Evolutionary conservation across 2,888 invertebrate genomes (phyloP).

Genomic region (Drosophila ezoana): DNA sequence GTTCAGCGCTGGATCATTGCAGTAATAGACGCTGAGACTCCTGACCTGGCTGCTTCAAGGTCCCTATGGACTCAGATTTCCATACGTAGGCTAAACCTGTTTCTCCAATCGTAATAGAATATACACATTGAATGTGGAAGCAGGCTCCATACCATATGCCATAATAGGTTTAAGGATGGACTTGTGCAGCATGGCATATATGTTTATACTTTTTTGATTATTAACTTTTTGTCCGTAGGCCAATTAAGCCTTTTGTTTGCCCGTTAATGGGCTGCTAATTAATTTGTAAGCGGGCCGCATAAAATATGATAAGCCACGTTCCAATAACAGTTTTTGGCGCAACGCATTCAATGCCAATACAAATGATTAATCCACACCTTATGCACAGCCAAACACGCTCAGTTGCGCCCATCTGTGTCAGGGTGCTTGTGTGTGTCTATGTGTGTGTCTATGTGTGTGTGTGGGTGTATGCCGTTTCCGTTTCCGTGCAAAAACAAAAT

Average conservation of each 20-base stretch:
- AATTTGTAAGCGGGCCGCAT: conserved; percentile 15
- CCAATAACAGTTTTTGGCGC: conserved; percentile 3
- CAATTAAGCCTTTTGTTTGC: conserved; percentile 2
- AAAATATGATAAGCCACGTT: not conserved
- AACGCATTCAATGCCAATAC: conserved; percentile 27
- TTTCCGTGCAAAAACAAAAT: conserved; percentile 49
- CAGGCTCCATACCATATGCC: too few relatives aligned
- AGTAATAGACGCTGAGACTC: too few relatives aligned
- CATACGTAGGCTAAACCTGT: too few relatives aligned
- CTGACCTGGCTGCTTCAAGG: too few relatives aligned
- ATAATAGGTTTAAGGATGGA: too few relatives aligned
- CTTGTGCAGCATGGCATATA: too few relatives aligned
- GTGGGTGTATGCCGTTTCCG: conserved; percentile 58
- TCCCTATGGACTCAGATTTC: too few relatives aligned
- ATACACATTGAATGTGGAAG: too few relatives aligned
- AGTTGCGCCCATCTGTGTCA: conserved; percentile 4
- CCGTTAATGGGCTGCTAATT: conserved; percentile 19
- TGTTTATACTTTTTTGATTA: not conserved
- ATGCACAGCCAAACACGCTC: not conserved
- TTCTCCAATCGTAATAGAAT: too few relatives aligned
- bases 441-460: conserved; percentile 8
- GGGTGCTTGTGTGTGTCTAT: not conserved
- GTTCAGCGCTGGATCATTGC: too few relatives aligned
- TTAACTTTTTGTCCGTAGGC: not conserved
- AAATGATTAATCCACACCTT: conserved; percentile 29